Percentiles rank a stretch among this genome's conserved stretches.
Evolutionary conservation across 37 sponge, comb jelly and placozoan genomes (phyloP).

Genomic region (Amphimedon queenslandica): DNA sequence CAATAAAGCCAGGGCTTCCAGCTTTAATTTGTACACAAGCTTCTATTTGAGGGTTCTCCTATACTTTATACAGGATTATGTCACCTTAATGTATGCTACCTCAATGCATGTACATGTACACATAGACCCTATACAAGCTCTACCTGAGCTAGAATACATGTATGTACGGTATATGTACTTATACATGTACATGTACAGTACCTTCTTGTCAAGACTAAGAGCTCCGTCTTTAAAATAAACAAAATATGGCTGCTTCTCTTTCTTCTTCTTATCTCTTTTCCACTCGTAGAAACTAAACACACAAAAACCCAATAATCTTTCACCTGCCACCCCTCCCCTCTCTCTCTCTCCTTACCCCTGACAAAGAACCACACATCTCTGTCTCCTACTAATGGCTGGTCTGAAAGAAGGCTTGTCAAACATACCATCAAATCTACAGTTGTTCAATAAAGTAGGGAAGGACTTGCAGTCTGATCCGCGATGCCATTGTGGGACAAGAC

Average conservation of each 20-base stretch:
- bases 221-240: conserved; percentile 45
- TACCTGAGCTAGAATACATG: background rate
- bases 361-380: conserved; percentile 81
- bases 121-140: too few species aligned
- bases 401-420: conserved; percentile 82
- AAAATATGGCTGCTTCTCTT: conserved; percentile 73
- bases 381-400: conserved; percentile 58
- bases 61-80: too few species aligned
- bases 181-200: too few species aligned
- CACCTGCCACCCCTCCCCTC: background rate
- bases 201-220: too few species aligned
- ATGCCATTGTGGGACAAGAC: conserved; percentile 86
- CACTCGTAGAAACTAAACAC: background rate
- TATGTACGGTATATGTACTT: too few species aligned
- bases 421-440: conserved; percentile 81
- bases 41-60: too few species aligned
- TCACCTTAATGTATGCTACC: too few species aligned
- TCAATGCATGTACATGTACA: too few species aligned
- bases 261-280: conserved; percentile 43
- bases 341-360: conserved; percentile 53
- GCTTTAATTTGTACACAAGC: background rate
- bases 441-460: conserved; percentile 68
- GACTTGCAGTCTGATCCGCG: conserved; percentile 28
- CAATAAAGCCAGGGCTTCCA: background rate
- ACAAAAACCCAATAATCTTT: too few species aligned